Percentiles rank a stretch among this genome's conserved stretches.
phyloP scores from a whole-genome alignment of 2,797 vertebrate genomes.

The Macrochelys suwanniensis region DNA sequence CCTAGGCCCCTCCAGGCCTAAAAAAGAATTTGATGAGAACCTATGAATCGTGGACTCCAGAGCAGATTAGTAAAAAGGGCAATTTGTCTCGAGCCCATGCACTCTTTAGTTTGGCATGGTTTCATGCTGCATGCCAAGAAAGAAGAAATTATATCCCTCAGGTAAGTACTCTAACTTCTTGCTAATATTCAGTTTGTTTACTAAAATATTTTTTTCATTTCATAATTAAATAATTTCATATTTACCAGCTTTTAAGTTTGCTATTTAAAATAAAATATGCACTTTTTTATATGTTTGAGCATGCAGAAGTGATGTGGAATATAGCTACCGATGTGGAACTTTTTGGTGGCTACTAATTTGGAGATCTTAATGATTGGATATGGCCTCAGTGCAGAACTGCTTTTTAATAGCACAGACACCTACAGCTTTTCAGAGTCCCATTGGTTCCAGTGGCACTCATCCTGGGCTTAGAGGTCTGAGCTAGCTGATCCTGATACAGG shows the following conservation, averaged over 20 bases:
- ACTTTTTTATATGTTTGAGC: neutral
- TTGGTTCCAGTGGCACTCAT: neutral
- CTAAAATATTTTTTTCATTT: neutral
- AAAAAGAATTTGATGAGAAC: conserved; percentile 97
- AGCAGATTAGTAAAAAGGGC: conserved; percentile 93
- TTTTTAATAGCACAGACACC: neutral
- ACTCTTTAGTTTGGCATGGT: conserved; percentile 97
- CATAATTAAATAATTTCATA: no score
- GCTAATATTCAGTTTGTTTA: neutral
- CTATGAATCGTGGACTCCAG: conserved; percentile 95
- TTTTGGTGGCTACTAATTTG: neutral
- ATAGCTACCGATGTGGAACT: neutral
- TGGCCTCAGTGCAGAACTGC: neutral
- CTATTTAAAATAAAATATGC: neutral
- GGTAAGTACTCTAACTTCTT: conserved; percentile 75
- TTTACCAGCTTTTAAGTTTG: neutral
- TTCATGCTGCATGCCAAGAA: conserved; percentile 97
- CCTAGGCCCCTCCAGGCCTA: conserved; percentile 94
- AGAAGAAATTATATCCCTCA: conserved; percentile 98
- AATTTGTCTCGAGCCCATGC: conserved; percentile 88
- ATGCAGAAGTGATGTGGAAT: neutral
- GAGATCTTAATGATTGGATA: neutral
- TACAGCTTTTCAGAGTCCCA: neutral
- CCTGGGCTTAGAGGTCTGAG: neutral
- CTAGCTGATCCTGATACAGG: neutral